phyloP scores from a whole-genome alignment of 2,888 invertebrate genomes.

The Catocala nupta region DNA sequence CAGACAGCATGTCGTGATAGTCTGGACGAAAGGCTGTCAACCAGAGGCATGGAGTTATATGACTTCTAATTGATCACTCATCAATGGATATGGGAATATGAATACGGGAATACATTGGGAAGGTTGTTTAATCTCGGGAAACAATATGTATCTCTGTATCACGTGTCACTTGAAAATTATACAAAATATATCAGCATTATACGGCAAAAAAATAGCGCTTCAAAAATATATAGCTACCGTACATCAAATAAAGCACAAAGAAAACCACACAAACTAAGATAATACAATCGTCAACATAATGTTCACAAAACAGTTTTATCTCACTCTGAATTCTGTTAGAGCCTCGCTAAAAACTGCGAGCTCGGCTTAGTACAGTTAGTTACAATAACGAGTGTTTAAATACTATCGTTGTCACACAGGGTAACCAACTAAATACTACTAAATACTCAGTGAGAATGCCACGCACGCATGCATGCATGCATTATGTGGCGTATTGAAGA shows the following conservation, averaged over 20 bases:
- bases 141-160: no score
- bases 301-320: constrained; percentile 15
- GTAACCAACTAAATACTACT: constrained; percentile 30
- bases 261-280: constrained; percentile 16
- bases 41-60: no score
- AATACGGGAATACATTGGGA: no score
- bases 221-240: constrained; percentile 2
- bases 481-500: constrained; percentile 18
- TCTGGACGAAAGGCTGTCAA: no score
- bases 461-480: constrained; percentile 33
- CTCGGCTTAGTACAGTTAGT: constrained; percentile 33
- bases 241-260: constrained; percentile 1
- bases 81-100: no score
- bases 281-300: constrained; percentile 16
- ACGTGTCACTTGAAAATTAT: no score
- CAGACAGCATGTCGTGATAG: no score
- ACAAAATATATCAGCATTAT: no score
- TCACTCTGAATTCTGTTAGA: constrained; percentile 7
- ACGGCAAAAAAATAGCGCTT: no score
- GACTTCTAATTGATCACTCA: no score
- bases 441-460: constrained; percentile 12
- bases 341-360: constrained; percentile 16
- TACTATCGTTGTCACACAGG: constrained; percentile 40
- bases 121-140: no score
- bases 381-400: constrained; percentile 47